Base-by-base conservation (phyloP, 37 sponge, comb jelly and placozoan species). In the Axinella damicornis region DNA sequence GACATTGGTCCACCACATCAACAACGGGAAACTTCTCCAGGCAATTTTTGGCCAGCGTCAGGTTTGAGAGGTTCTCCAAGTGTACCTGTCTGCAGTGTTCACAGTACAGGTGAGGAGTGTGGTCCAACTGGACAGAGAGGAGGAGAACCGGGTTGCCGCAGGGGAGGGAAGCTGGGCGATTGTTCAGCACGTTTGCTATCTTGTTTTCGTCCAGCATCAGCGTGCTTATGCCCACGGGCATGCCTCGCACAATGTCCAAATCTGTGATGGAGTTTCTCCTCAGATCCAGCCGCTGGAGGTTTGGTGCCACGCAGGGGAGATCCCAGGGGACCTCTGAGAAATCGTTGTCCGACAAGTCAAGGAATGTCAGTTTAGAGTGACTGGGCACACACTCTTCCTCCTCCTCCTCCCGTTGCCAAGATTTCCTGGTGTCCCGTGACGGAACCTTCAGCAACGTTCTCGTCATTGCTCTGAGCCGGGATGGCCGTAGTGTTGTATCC, bases 301-400 rank as follows among this genome's bases (percentile, higher is more conserved):
- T 41, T 53, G 95, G 93, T 5, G 87, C 89, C 14, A 95, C 39
- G 57, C 95, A 95, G 35, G 87, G 76, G 21, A 95, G 79, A 46
- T 89, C 87, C 77, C 77, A 79, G 0, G 95, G 95, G 22, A 95
- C 2, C 33, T 59, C 53, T 16, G 52, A 67, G 68, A 95, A 91
- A 19, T 38, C 25, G 76, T 95, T 95, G 54, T 80, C 46, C 18
- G 93, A 86, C 14, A 95, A 66, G 33, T 95, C 85, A 25, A 95
- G 80, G 15, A 73, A 18, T 25, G 73, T 68, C 57, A 94, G 58
- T 1, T 80, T 37, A 28, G 37, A 35, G 31, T 22, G 27, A 17
- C 24, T 30, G 1, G 79, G 64, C 1, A 22, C 30, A 25, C n/a
- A 5, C 24, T 80, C 70, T 56, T 80, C 81, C n/a, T 77, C 77